These are phyloP conservation scores for Epinephelus lanceolatus DNA, from an alignment of 2,113 vertebrate genomes.

Conservation along the genomic window DNA sequence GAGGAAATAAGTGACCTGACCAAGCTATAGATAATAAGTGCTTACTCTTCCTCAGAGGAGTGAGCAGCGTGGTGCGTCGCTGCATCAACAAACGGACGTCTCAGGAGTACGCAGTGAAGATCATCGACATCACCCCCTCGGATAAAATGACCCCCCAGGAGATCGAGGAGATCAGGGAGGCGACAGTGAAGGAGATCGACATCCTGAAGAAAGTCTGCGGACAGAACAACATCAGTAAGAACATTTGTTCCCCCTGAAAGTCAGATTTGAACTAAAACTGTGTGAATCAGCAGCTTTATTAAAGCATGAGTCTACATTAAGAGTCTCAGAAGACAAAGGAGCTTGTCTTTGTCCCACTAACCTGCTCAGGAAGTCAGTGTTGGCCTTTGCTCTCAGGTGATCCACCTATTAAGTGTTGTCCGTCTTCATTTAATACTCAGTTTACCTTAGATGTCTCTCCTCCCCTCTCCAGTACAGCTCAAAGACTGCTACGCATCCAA, in stretches of 20 bases:
- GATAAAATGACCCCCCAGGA: constrained; percentile 90
- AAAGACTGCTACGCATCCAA: constrained; percentile 96
- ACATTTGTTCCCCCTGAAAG: not conserved
- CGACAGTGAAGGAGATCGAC: constrained; percentile 94
- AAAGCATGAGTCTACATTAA: not conserved
- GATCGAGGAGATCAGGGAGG: constrained; percentile 90
- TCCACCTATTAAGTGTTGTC: not conserved
- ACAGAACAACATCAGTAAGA: constrained; percentile 94
- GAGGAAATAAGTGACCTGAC: constrained; percentile 1
- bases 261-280: not conserved
- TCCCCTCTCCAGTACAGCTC: constrained; percentile 90
- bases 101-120: constrained; percentile 94
- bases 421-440: not conserved
- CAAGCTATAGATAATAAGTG: not conserved
- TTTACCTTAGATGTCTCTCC: constrained; percentile 6
- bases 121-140: constrained; percentile 95
- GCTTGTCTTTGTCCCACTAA: not conserved
- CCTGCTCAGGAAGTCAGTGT: not conserved
- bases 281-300: not conserved
- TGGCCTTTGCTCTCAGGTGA: not conserved
- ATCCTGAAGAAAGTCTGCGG: constrained; percentile 94
- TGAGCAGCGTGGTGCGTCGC: constrained; percentile 95
- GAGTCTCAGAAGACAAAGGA: not conserved
- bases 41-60: constrained; percentile 85
- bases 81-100: constrained; percentile 90